These are phyloP conservation scores for Hecatera dysodea DNA, from an alignment of 2,888 invertebrate species.

Conservation along the genomic window DNA sequence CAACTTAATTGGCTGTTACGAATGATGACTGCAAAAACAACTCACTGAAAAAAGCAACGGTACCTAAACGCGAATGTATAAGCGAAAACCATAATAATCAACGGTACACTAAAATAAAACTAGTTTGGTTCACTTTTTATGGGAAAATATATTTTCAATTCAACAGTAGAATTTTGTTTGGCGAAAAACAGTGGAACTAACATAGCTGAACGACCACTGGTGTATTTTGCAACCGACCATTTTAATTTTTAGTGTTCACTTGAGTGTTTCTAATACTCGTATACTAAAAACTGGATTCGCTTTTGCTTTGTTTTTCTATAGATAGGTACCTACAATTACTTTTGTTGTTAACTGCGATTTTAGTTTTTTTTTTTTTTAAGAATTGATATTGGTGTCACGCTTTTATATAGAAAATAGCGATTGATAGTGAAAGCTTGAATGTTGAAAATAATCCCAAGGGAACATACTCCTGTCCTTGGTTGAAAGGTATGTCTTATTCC, in stretches of 20 bases:
- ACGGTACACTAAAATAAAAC: slow-evolving; percentile 37
- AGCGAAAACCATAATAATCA: slow-evolving; percentile 39
- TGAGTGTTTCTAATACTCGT: slow-evolving; percentile 59
- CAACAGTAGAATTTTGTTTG: slow-evolving; percentile 57
- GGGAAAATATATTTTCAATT: slow-evolving; percentile 64
- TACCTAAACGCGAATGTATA: slow-evolving; percentile 11
- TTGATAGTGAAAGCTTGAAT: too few relatives aligned
- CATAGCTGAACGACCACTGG: slow-evolving; percentile 53
- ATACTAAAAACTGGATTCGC: slow-evolving; percentile 23
- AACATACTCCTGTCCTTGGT: too few relatives aligned
- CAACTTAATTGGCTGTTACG: too few relatives aligned
- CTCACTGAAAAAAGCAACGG: not conserved
- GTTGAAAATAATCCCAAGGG: too few relatives aligned
- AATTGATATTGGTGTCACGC: not conserved
- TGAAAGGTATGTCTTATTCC: too few relatives aligned
- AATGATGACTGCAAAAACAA: too few relatives aligned
- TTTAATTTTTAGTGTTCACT: slow-evolving; percentile 63
- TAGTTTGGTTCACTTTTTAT: slow-evolving; percentile 34
- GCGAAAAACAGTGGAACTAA: slow-evolving; percentile 55
- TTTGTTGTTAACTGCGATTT: not conserved
- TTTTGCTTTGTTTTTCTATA: slow-evolving; percentile 21
- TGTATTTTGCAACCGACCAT: slow-evolving; percentile 49
- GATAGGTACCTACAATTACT: not conserved
- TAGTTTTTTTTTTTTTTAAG: not conserved
- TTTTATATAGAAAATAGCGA: not conserved